These are phyloP conservation scores for Microtus oregoni DNA, from an alignment of 2,113 vertebrate genomes.

Conservation along the genomic window DNA sequence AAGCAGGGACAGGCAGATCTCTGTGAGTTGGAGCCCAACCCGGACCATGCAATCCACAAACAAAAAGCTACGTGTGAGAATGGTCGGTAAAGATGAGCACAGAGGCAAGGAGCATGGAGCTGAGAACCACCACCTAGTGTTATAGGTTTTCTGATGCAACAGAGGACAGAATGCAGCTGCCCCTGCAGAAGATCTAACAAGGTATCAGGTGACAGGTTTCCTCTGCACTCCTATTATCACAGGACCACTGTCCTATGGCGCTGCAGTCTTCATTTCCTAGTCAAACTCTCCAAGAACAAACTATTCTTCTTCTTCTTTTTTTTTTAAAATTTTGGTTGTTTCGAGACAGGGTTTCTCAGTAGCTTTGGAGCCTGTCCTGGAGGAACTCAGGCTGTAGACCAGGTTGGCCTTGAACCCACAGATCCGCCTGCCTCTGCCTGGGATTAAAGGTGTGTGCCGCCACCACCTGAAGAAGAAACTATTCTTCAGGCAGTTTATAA, in stretches of 20 bases:
- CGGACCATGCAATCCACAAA: not conserved
- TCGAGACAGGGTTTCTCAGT: too few relatives aligned
- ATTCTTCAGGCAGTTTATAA: not conserved
- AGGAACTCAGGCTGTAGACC: too few relatives aligned
- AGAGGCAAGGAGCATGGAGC: conserved; percentile 13
- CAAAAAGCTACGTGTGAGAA: not conserved
- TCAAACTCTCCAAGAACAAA: conserved; percentile 26
- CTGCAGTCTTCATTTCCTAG: not conserved
- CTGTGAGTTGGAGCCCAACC: not conserved
- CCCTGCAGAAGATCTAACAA: not conserved
- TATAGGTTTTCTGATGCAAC: not conserved
- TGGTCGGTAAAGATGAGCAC: not conserved
- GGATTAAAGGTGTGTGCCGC: too few relatives aligned
- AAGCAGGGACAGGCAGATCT: not conserved
- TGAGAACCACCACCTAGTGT: not conserved
- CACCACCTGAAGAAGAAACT: conserved; percentile 12
- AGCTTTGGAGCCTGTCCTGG: too few relatives aligned
- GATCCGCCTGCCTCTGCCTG: too few relatives aligned
- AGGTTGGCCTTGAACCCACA: too few relatives aligned
- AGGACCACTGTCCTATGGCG: not conserved
- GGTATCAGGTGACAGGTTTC: not conserved
- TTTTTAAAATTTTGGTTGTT: too few relatives aligned
- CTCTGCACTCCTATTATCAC: not conserved
- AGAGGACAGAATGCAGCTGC: not conserved
- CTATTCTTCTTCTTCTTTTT: not conserved